Percentiles rank a stretch among this genome's conserved stretches.
Conservation (phyloP, 2,113 vertebrate species). For the Steatornis caripensis region DNA sequence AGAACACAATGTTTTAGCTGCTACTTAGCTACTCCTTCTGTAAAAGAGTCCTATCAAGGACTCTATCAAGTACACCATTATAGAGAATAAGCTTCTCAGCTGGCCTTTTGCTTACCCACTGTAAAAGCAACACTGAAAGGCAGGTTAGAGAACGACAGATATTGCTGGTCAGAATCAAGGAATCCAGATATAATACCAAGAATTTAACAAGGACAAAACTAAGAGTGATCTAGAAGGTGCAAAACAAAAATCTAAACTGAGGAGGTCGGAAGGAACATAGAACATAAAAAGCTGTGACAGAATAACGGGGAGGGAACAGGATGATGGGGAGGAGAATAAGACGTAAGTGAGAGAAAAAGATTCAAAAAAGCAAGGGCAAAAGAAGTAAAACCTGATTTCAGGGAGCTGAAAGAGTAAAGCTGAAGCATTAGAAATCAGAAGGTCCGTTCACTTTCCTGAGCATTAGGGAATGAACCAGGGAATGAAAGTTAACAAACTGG, state of each 20-base stretch:
- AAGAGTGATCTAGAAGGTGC: not conserved
- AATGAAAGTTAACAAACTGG: not conserved
- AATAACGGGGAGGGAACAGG: not conserved
- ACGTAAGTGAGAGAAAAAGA: not conserved
- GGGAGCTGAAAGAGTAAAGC: not conserved
- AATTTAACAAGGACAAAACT: not conserved
- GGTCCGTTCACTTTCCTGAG: not conserved
- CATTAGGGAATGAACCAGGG: not conserved
- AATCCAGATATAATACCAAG: not conserved
- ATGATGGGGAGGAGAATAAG: not conserved
- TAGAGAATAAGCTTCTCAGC: not conserved
- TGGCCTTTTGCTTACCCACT: not conserved
- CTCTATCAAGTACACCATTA: not conserved
- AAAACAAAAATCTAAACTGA: not conserved
- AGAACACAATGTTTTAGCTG: slow-evolving; percentile 5
- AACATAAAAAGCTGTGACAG: not conserved
- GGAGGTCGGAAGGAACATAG: not conserved
- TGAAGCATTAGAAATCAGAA: not conserved
- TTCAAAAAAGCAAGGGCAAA: not conserved
- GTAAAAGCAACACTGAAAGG: not conserved
- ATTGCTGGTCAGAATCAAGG: not conserved
- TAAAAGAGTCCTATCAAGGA: not conserved
- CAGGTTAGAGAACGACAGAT: not conserved
- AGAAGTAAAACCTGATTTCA: not conserved
- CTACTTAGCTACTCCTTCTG: not conserved